Evolutionary conservation across 2,888 invertebrate genomes (phyloP), one percentile per base, ranked within the genome.

Genomic region (Macrophya alboannulata): DNA sequence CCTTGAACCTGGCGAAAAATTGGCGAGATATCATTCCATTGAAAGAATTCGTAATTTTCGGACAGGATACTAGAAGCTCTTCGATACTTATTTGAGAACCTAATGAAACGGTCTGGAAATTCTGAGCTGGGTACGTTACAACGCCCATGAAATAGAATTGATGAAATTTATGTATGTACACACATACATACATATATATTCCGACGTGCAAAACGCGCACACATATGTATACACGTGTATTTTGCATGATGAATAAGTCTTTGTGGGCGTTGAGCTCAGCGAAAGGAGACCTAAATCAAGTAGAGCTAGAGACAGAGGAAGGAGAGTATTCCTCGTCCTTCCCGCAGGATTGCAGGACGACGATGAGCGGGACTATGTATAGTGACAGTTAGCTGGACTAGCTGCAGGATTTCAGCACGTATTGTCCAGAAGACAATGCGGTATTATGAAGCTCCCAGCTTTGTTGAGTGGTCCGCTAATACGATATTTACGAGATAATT

Each of bases 401-500:
- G 74, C 17, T 84, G 72, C 65, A 17, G 84, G 71, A 84, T 84
- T 84, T 74, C 48, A 62, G 84, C 15, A 51, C 43, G 84, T 43
- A 84, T 84, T 84, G 84, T 84, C 71, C 51, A 55, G 15, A 72
- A 84, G 84, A 84, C 84, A 84, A 77, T 74, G 74, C 62, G 45
- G 62, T 76, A 84, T 84, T 84, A 62, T 43, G 37, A 51, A 84
- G 51, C 84, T 62, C 43, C 21, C 25, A 62, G 45, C 25, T 45
- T 45, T 62, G 40, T 45, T 62, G 59, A 72, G 84, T 68, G 51
- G 68, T 71, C 40, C 15, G 55, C 72, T 84, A 84, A 84, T 84
- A 59, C 40, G 72, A 84, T 84, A 84, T 84, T 84, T 84, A 72
- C 84, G 31, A 72, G 55, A 72, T 45, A 55, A 84, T 84, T 71